Conservation (phyloP, 2,888 invertebrate genomes). For the Lepidochrysops patricia region DNA sequence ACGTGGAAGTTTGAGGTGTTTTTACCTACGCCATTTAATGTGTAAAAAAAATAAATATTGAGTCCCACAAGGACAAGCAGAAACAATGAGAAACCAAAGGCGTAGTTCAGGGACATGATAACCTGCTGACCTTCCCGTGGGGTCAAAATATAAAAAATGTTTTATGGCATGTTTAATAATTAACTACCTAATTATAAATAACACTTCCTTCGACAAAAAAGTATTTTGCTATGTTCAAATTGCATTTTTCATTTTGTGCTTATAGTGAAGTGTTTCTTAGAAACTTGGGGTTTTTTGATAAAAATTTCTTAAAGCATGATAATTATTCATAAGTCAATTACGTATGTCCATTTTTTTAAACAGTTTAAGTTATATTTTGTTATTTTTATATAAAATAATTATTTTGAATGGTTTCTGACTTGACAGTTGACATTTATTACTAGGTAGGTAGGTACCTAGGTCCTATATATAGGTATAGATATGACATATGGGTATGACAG, state of each 20-base stretch:
- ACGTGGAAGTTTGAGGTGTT: conserved; percentile 36
- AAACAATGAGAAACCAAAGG: conserved; percentile 60
- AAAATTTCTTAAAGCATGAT: neutral
- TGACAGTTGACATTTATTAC: too few species aligned
- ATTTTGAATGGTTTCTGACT: too few species aligned
- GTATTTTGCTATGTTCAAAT: neutral
- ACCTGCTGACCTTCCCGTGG: neutral
- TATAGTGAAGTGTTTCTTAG: neutral
- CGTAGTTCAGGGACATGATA: conserved; percentile 59
- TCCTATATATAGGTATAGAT: too few species aligned
- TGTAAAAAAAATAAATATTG: conserved; percentile 64
- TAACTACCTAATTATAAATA: neutral
- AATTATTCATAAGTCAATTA: too few species aligned
- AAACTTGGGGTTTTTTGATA: neutral
- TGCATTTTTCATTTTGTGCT: neutral
- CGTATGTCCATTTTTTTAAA: too few species aligned
- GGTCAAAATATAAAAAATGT: neutral
- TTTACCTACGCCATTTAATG: conserved; percentile 41
- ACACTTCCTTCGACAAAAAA: too few species aligned
- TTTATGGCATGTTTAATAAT: neutral
- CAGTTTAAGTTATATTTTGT: too few species aligned
- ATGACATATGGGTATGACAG: too few species aligned
- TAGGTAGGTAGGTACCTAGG: too few species aligned
- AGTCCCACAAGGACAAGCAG: conserved; percentile 53
- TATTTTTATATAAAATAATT: too few species aligned